These are phyloP conservation scores for Hyla sarda DNA, from an alignment of 2,113 vertebrate species.

Conservation along the genomic window DNA sequence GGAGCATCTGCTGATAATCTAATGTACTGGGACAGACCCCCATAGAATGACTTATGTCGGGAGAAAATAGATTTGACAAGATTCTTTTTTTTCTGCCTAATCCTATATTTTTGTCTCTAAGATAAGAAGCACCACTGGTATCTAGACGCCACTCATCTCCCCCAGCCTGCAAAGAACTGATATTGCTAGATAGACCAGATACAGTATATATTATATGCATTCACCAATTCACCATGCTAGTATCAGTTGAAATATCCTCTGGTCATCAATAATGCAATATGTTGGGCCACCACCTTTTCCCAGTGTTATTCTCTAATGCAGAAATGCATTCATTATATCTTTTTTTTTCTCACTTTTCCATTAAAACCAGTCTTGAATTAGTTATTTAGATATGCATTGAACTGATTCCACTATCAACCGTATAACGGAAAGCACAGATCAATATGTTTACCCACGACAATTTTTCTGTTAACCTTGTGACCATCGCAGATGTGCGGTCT, in stretches of 20 bases:
- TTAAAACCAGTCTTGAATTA: not conserved
- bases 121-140: not conserved
- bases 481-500: not conserved
- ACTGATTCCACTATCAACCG: not conserved
- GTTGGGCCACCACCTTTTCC: not conserved
- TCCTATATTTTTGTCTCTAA: not conserved
- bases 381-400: not conserved
- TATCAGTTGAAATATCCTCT: too few relatives aligned
- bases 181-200: not conserved
- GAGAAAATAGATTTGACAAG: not conserved
- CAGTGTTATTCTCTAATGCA: not conserved
- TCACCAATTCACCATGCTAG: too few relatives aligned
- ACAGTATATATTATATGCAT: too few relatives aligned
- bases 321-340: not conserved
- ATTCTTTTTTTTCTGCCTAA: not conserved
- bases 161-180: not conserved
- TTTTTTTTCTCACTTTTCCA: not conserved
- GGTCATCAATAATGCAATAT: not conserved
- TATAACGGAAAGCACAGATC: conserved; percentile 8
- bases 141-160: not conserved
- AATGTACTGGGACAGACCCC: not conserved
- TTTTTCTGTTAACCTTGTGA: not conserved
- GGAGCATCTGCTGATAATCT: not conserved
- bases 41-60: not conserved
- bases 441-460: conserved; percentile 1